Percentiles rank a stretch among this genome's conserved stretches.
These are phyloP conservation scores for Tupaia chinensis DNA, from an alignment of 2,113 vertebrate species.

Conservation along the genomic window DNA sequence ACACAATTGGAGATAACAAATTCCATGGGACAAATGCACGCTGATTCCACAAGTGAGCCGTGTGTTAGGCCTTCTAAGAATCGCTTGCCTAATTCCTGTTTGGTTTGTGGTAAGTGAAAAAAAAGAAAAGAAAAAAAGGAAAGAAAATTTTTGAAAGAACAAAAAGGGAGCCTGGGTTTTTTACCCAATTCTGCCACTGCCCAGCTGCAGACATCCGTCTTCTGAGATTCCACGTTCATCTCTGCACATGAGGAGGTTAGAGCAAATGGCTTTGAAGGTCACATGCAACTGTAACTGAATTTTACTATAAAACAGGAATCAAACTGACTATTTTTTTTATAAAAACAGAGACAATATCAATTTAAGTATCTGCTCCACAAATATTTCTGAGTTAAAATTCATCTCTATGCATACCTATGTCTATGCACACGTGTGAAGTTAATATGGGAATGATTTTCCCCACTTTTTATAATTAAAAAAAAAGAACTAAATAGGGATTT, in stretches of 20 bases:
- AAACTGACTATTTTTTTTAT: background rate
- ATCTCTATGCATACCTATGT: background rate
- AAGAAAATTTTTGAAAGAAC: background rate
- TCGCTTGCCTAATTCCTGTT: slow-evolving; percentile 27
- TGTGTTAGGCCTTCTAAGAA: slow-evolving; percentile 6
- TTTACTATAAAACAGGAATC: background rate
- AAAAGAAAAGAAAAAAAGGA: background rate
- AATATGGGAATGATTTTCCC: background rate
- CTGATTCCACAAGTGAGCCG: slow-evolving; percentile 69
- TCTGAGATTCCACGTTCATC: background rate
- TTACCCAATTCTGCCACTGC: background rate
- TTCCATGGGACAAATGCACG: slow-evolving; percentile 75
- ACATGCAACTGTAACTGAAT: background rate
- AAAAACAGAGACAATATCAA: background rate
- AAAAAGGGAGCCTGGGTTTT: background rate
- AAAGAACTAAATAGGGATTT: background rate
- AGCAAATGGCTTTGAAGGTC: background rate
- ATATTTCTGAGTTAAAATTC: background rate
- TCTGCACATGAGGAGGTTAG: background rate
- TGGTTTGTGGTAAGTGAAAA: background rate
- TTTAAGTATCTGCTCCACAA: background rate
- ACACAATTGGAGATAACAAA: slow-evolving; percentile 76
- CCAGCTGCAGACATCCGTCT: background rate
- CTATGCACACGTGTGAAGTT: background rate
- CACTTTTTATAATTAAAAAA: background rate